These are phyloP conservation scores for Strigamia maritima DNA, from an alignment of 2,888 invertebrate genomes.

Conservation along the genomic window DNA sequence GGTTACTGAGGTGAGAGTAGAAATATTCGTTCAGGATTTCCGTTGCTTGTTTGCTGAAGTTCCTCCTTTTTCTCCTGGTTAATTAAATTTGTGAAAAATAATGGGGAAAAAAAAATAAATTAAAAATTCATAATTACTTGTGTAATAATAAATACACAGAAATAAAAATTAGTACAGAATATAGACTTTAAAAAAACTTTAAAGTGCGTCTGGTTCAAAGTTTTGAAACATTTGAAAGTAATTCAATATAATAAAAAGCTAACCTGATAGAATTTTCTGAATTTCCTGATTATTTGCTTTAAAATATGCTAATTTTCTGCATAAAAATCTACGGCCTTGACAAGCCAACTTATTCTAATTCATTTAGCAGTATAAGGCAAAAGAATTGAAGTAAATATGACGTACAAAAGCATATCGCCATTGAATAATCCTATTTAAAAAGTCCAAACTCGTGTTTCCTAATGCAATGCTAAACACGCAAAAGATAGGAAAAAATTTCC, in stretches of 20 bases:
- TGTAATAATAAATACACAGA: too few relatives aligned
- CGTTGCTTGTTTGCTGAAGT: conserved; percentile 99
- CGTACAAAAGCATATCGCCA: too few relatives aligned
- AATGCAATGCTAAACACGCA: too few relatives aligned
- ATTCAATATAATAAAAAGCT: neutral
- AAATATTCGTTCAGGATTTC: conserved; percentile 99
- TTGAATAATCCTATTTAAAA: too few relatives aligned
- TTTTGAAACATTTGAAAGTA: neutral
- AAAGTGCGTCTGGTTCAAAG: neutral
- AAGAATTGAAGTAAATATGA: too few relatives aligned
- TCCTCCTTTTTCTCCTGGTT: conserved; percentile 76
- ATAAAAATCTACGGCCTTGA: neutral
- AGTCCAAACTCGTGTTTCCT: too few relatives aligned
- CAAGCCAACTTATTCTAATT: neutral
- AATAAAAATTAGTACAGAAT: neutral
- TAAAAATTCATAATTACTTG: neutral
- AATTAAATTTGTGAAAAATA: conserved; percentile 1
- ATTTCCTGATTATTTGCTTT: too few relatives aligned
- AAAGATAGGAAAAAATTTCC: neutral
- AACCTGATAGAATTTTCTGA: too few relatives aligned
- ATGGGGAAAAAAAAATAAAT: neutral
- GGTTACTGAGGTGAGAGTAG: conserved; percentile 98
- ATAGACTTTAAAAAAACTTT: neutral
- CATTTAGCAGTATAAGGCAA: too few relatives aligned
- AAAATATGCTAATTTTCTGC: neutral